Evolutionary conservation across 2,888 invertebrate species (phyloP), one percentile per base, ranked within the genome.

Genomic region (Drosophila hamatofila): DNA sequence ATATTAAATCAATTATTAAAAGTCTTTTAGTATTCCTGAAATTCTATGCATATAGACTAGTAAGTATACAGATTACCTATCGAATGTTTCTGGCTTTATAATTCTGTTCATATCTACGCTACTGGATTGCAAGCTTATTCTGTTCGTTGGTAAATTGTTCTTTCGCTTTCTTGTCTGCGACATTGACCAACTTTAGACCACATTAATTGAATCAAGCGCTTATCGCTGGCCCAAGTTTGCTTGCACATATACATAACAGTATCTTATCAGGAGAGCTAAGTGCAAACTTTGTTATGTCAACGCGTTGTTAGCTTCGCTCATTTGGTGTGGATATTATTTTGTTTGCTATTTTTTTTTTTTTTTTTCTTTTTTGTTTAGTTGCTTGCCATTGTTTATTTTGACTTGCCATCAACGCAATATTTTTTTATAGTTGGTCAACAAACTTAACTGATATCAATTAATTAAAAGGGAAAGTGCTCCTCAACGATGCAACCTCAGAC

Each of bases 401-500:
- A 33, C 23, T 23, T 56, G 58, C 42, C 54, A 30, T 64, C 46
- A 52, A 18, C 42, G 44, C 46, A 60, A 60, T 67, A 61, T 51
- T 68, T 51, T 68, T 61, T 57, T 65, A 58, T 63, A 49, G 56
- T 58, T 69, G 55, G 55, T 75, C 62, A 67, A 77, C 69, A 87
- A 77, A 70, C 64, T 65, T 64, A 35, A 60, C 78, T 76, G 72
- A 73, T 74, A 78, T 78, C 75, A 87, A 89, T 81, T 80, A 89
- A 86, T 84, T 86, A 89, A 87, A 89, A 76, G 75, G 73, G 55
- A 89, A 87, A 87, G 87, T 78, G 67, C 69, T 74, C 56, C 66
- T 52, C 57, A 41, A 56, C 51, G 62, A 57, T 56, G 60, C 51
- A 65, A 44, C 52, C 64, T 58, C 30, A 35, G 21, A 2, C n/a